phyloP scores from a whole-genome alignment of 2,113 vertebrate genomes.

The Bubalus kerabau region DNA sequence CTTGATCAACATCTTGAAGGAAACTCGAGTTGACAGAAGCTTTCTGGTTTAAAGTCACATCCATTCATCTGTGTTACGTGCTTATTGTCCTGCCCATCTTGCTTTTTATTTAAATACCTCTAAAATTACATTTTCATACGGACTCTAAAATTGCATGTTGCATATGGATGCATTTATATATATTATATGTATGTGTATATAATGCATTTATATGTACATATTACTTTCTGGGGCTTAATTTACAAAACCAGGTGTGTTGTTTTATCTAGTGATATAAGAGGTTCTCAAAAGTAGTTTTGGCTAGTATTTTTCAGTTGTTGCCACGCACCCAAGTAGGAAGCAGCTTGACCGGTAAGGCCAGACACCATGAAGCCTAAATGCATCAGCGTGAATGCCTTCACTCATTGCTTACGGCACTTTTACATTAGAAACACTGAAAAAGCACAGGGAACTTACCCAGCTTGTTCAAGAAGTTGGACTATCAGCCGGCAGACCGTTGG shows the following conservation, averaged over 20 bases:
- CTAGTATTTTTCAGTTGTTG: neutral
- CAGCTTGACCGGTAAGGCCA: neutral
- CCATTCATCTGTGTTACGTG: accelerated
- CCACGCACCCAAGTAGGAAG: accelerated
- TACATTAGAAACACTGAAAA: neutral
- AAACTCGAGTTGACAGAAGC: neutral
- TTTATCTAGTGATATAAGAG: neutral
- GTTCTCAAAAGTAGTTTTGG: neutral
- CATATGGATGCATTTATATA: neutral
- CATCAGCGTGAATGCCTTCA: accelerated
- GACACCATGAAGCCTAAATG: accelerated
- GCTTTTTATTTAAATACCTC: neutral
- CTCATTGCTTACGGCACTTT: neutral
- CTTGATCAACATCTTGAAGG: neutral
- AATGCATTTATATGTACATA: neutral
- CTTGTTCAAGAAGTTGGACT: neutral
- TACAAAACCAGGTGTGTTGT: neutral
- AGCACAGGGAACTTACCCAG: neutral
- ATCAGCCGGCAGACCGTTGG: accelerated
- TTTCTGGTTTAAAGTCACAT: neutral
- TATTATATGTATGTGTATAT: neutral
- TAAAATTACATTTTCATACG: neutral
- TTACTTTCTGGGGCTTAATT: neutral
- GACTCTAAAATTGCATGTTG: neutral
- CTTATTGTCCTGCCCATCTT: neutral